Conservation (phyloP, 1,140 invertebrate species). For the Orius insidiosus region DNA sequence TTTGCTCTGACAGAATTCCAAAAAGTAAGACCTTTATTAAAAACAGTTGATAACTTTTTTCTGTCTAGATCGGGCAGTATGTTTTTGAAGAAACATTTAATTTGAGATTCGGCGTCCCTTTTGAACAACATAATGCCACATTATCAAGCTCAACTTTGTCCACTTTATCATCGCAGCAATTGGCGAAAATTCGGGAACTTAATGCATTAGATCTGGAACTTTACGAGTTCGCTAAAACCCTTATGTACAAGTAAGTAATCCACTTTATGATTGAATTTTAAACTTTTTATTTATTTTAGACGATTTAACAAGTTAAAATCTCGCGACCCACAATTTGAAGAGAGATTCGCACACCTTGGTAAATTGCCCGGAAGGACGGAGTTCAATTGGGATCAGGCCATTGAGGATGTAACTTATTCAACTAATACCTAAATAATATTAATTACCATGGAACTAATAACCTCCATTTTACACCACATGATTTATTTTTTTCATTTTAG, state of each 20-base stretch:
- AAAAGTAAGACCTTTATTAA: constrained; percentile 35
- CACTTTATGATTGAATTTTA: neutral
- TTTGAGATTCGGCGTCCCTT: constrained; percentile 70
- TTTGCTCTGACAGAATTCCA: constrained; percentile 94
- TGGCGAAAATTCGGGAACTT: constrained; percentile 54
- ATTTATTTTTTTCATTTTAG: too few relatives aligned
- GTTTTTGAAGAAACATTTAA: constrained; percentile 95
- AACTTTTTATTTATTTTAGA: constrained; percentile 17
- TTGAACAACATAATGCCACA: constrained; percentile 80
- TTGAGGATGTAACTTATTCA: constrained; percentile 41
- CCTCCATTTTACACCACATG: too few relatives aligned
- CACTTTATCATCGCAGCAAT: constrained; percentile 49
- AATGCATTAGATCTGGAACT: constrained; percentile 86
- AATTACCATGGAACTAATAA: neutral
- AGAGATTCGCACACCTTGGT: constrained; percentile 60
- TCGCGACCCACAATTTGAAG: constrained; percentile 60
- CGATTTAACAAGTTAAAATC: constrained; percentile 64
- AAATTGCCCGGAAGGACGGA: constrained; percentile 57
- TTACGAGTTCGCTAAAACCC: constrained; percentile 80
- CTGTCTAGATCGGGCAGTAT: constrained; percentile 66
- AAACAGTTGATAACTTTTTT: constrained; percentile 2
- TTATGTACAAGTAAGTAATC: constrained; percentile 47
- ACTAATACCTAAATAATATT: constrained; percentile 11
- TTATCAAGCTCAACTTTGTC: constrained; percentile 58
- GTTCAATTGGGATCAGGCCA: constrained; percentile 72